Percentiles rank a stretch among this genome's conserved stretches.
phyloP scores from a whole-genome alignment of 2,797 vertebrate species.

The Phalloptychus januarius region DNA sequence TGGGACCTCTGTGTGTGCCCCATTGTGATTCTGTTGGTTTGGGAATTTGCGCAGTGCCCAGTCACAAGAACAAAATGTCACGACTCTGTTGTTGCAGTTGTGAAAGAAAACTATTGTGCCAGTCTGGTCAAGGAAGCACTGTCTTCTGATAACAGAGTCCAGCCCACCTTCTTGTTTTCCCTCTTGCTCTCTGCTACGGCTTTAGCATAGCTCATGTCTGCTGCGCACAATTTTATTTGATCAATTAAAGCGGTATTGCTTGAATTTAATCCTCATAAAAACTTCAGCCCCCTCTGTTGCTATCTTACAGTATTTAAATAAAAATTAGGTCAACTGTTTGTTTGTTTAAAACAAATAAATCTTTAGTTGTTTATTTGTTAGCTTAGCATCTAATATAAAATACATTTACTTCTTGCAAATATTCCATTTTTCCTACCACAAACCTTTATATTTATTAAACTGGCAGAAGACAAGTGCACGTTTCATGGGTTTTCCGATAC shows the following conservation, averaged over 20 bases:
- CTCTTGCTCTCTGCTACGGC: not conserved
- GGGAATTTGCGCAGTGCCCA: conserved; percentile 50
- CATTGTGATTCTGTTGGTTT: conserved; percentile 29
- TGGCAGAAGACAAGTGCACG: not conserved
- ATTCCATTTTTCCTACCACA: not conserved
- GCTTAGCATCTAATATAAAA: not conserved
- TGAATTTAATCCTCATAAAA: not conserved
- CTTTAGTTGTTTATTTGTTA: not conserved
- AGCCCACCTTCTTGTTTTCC: conserved; percentile 11
- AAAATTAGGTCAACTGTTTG: not conserved
- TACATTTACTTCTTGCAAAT: not conserved
- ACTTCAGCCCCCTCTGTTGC: not conserved
- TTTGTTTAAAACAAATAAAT: not conserved
- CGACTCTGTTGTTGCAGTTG: conserved; percentile 41
- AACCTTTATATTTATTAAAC: not conserved
- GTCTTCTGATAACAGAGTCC: conserved; percentile 61
- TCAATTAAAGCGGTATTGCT: not conserved
- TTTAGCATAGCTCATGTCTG: conserved; percentile 20
- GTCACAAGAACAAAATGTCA: conserved; percentile 64
- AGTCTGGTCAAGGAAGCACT: conserved; percentile 50
- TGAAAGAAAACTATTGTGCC: conserved; percentile 72
- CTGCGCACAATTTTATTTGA: not conserved
- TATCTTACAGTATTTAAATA: not conserved
- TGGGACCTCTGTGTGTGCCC: conserved; percentile 27
- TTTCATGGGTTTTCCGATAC: not conserved